A percentile compares a stretch with the other conserved stretches of the same genome.
Conservation (phyloP, 23 tunicate species). For the Botrylloides violaceus region DNA sequence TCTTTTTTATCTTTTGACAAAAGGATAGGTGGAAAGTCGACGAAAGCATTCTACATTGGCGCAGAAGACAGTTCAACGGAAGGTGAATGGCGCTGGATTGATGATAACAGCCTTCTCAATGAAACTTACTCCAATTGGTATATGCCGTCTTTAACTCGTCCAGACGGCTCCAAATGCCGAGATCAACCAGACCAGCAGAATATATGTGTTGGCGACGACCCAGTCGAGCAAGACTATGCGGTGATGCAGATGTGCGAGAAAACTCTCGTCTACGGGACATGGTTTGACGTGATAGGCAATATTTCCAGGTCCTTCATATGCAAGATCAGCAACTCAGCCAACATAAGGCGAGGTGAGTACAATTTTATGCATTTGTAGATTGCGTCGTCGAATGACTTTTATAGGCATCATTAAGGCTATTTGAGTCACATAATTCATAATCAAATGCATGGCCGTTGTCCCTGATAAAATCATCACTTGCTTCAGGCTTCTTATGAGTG, state of each 20-base stretch:
- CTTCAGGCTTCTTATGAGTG: too few species aligned
- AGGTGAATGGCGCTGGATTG: background rate
- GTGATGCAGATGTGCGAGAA: background rate
- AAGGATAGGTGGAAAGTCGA: background rate
- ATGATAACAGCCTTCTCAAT: background rate
- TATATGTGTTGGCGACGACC: background rate
- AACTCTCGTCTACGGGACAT: background rate
- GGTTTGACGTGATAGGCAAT: conserved; percentile 10
- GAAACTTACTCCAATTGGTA: background rate
- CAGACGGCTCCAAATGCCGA: background rate
- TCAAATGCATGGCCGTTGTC: too few species aligned
- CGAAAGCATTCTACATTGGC: background rate
- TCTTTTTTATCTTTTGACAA: too few species aligned
- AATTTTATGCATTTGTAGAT: too few species aligned
- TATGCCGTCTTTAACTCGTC: too few species aligned
- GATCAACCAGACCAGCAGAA: background rate
- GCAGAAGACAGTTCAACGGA: background rate
- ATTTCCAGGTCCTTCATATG: background rate
- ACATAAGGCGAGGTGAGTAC: too few species aligned
- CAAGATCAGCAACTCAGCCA: too few species aligned
- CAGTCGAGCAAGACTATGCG: conserved; percentile 4
- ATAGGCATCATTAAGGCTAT: too few species aligned
- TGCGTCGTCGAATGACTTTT: too few species aligned
- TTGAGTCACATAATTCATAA: too few species aligned
- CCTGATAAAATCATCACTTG: too few species aligned